These are phyloP conservation scores for Drosophila sulfurigaster DNA, from an alignment of 1,140 invertebrate genomes.

Conservation along the genomic window DNA sequence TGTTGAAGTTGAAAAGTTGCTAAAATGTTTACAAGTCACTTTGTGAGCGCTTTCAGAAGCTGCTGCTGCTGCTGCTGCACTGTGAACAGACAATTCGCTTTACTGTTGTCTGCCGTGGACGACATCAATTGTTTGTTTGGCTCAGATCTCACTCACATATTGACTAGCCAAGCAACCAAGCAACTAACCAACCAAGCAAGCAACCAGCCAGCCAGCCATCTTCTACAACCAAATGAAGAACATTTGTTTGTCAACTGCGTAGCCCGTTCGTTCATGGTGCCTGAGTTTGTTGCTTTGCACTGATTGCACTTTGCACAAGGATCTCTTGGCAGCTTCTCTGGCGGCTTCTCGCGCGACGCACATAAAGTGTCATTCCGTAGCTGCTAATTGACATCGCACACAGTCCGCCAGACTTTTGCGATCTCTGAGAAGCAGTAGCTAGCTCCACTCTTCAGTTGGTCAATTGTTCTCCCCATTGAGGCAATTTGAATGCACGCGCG, in stretches of 20 bases:
- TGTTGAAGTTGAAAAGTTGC: conserved; percentile 78
- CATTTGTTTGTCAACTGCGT: conserved; percentile 83
- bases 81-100: conserved; percentile 62
- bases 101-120: conserved; percentile 68
- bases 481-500: conserved; percentile 77
- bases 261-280: conserved; percentile 69
- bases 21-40: conserved; percentile 84
- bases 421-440: conserved; percentile 11
- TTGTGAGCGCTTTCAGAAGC: conserved; percentile 71
- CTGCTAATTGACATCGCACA: conserved; percentile 84
- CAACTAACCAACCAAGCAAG: conserved; percentile 30
- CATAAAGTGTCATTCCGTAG: conserved; percentile 84
- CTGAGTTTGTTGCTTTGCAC: conserved; percentile 75
- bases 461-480: conserved; percentile 80
- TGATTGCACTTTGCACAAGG: conserved; percentile 81
- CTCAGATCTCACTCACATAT: conserved; percentile 61
- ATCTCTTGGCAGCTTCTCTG: conserved; percentile 25
- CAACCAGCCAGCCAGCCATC: not conserved
- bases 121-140: conserved; percentile 80
- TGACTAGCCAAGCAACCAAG: conserved; percentile 34
- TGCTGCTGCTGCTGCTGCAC: conserved; percentile 30
- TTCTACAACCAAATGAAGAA: conserved; percentile 14
- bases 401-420: conserved; percentile 56
- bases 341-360: conserved; percentile 74
- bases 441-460: conserved; percentile 44